Conservation (phyloP, 2,113 vertebrate species). For the Lonchura striata region DNA sequence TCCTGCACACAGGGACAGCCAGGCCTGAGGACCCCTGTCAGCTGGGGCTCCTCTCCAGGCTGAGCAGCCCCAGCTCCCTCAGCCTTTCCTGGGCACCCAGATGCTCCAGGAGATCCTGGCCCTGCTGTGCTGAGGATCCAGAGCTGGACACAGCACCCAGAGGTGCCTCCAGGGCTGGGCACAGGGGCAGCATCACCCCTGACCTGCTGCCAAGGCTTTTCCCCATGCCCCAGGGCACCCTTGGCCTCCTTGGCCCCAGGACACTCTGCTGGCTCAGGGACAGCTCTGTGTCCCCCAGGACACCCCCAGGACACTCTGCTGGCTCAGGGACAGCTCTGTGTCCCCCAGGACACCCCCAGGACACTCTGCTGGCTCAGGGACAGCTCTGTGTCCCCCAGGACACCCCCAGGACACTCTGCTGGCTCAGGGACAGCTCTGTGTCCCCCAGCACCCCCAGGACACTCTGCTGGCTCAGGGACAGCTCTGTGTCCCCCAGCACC, state of each 20-base stretch:
- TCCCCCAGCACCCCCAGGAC: no score
- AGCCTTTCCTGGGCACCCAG: neutral
- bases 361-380: neutral
- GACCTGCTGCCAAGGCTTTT: neutral
- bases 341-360: neutral
- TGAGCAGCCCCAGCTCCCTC: neutral
- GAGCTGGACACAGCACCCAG: neutral
- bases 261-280: no score
- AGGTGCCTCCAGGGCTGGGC: neutral
- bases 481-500: no score
- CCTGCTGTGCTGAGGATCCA: neutral
- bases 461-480: no score
- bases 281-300: neutral
- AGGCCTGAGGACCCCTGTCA: neutral
- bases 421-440: no score
- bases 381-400: neutral
- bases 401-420: neutral
- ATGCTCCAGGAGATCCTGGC: neutral
- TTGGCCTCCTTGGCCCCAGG: neutral
- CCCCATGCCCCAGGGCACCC: neutral
- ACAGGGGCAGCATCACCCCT: neutral
- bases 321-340: no score
- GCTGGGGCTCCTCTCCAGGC: neutral
- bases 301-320: neutral
- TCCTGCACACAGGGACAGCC: neutral